Base-by-base conservation (phyloP, 2,888 invertebrate species). In the Morpho achilles region DNA sequence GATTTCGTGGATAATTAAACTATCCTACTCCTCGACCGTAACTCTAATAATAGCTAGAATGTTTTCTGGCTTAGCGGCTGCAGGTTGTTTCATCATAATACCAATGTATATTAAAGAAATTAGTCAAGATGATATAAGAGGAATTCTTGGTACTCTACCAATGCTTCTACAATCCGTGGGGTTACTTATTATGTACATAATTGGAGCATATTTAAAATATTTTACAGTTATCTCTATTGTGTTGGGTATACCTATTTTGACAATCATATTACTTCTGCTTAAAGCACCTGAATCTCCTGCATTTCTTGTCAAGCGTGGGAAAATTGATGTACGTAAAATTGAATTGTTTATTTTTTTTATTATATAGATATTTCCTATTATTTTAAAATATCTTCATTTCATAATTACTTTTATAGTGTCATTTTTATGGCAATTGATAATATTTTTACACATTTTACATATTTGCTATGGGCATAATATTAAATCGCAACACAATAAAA, bases 241-340 rank as follows among this genome's bases (percentile, higher is more conserved):
- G 2, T 22, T 82, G 1, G 67, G 70, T 9, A 58, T 84, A 5
- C 79, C 82, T 0, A 57, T 82, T 1, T 5, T 78, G 0, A 77
- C 76, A 47, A 59, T 74, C 3, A 10, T 80, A 32, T 32, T 32
- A 1, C 53, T 80, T 16, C 75, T 87, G 69, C 42, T 80, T 6
- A 77, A 73, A 60, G 80, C 82, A 56, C 87, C 88, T 3, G 89
- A 88, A 58, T 82, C 87, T 3, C 87, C 88, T n/a, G 80, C 82
- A 0, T 87, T 76, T 67, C 71, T 86, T 43, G 76, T 87, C 0
- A 83, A 84, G 44, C 72, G 66, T 23, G 83, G 78, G 6, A 76
- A 76, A 57, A 66, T 74, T 62, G 74, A 86, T 60, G 88, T 86
- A 59, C 73, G 74, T 67, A 32, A 32, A 32, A 32, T 32, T 2